Conservation (phyloP, 2,797 vertebrate genomes). For the Diceros bicornis region DNA sequence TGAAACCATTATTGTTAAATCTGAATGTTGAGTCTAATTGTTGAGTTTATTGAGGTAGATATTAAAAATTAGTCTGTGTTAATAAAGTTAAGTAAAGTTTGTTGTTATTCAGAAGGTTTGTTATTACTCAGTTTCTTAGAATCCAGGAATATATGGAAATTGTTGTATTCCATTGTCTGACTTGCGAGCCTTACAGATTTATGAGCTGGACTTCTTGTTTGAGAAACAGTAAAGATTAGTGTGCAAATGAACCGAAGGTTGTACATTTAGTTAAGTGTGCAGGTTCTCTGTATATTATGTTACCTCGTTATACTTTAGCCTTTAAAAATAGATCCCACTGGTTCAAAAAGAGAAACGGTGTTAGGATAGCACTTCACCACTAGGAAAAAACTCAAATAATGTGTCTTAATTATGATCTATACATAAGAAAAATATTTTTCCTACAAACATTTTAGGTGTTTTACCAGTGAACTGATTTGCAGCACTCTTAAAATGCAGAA, state of each 20-base stretch:
- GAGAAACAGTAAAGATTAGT: slow-evolving; percentile 10
- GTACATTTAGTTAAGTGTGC: not conserved
- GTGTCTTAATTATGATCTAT: not conserved
- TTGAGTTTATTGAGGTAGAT: slow-evolving; percentile 16
- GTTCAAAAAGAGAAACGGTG: not conserved
- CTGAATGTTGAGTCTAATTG: not conserved
- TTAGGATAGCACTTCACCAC: not conserved
- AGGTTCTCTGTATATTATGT: not conserved
- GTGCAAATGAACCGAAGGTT: not conserved
- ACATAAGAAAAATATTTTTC: not conserved
- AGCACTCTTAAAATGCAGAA: not conserved
- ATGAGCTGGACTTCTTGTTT: slow-evolving; percentile 26
- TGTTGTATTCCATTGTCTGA: not conserved
- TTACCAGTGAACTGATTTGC: not conserved
- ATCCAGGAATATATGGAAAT: not conserved
- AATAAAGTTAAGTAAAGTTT: not conserved
- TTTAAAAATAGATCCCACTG: slow-evolving; percentile 37
- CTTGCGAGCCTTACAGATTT: not conserved
- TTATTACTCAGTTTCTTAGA: not conserved
- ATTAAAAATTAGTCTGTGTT: not conserved
- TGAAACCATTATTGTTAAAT: not conserved
- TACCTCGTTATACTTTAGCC: not conserved
- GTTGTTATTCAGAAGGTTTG: not conserved
- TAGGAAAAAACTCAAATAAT: not conserved
- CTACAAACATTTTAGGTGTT: not conserved